phyloP scores from a whole-genome alignment of 2,113 vertebrate genomes.

The Oreocharis arfaki region DNA sequence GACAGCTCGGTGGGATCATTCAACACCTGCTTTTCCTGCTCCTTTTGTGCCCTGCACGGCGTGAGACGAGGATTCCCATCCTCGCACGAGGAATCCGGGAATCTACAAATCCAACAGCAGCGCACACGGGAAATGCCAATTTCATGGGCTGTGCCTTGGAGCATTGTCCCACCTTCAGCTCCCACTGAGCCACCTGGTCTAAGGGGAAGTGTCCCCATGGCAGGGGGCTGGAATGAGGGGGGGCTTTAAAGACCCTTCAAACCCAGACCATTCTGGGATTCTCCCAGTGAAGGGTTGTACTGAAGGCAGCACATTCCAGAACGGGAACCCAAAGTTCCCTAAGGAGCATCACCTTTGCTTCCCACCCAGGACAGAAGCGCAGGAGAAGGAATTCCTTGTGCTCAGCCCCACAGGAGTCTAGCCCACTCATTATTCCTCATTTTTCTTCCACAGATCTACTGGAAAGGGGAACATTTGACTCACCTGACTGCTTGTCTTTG shows the following conservation, averaged over 20 bases:
- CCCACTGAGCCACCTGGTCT: not conserved
- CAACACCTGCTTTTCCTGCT: not conserved
- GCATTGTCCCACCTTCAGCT: not conserved
- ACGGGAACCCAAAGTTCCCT: not conserved
- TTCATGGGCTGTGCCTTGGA: not conserved
- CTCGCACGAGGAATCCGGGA: not conserved
- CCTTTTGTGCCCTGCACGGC: not conserved
- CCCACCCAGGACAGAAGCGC: rapidly evolving
- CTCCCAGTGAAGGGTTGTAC: not conserved
- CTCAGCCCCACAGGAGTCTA: not conserved
- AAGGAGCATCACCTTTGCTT: not conserved
- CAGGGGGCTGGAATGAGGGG: not conserved
- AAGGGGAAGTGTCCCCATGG: not conserved
- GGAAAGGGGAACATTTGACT: not conserved
- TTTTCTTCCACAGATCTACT: not conserved
- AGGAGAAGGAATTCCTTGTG: not conserved
- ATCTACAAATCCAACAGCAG: not conserved
- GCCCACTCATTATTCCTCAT: not conserved
- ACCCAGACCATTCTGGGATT: not conserved
- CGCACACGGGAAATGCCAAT: not conserved
- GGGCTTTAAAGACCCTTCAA: not conserved
- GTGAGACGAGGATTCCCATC: not conserved
- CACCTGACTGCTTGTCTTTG: not conserved
- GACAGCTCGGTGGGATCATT: not conserved
- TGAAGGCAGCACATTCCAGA: not conserved